Conservation (phyloP, 2,113 vertebrate genomes). For the Megaptera novaeangliae region DNA sequence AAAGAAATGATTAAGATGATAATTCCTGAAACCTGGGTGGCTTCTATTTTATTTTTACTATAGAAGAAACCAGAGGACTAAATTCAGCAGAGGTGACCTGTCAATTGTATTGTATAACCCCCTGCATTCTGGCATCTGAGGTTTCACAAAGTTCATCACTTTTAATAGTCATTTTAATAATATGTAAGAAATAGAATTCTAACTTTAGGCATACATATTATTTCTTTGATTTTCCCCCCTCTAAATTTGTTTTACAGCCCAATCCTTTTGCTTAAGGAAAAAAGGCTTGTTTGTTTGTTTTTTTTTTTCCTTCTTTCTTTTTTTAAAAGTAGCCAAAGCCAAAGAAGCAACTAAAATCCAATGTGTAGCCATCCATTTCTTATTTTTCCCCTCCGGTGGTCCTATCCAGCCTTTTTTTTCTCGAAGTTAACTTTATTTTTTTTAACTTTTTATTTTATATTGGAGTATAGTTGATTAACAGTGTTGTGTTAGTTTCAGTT, state of each 20-base stretch:
- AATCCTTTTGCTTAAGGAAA: conserved; percentile 2
- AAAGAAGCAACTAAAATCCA: not conserved
- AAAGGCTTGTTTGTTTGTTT: not conserved
- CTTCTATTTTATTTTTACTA: conserved; percentile 23
- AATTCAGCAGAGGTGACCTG: not conserved
- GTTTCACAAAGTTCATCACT: not conserved
- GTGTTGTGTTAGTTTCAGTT: too few species aligned
- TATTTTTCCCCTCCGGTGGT: too few species aligned
- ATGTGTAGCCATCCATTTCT: not conserved
- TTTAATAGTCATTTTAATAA: not conserved
- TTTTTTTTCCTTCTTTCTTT: not conserved
- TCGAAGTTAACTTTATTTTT: too few species aligned
- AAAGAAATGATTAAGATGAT: conserved; percentile 14
- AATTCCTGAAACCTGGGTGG: not conserved
- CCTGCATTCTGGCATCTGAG: not conserved
- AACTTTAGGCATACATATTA: not conserved
- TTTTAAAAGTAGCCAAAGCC: not conserved
- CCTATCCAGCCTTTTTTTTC: too few species aligned
- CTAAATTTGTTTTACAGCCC: not conserved
- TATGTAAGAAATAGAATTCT: not conserved
- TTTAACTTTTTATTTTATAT: too few species aligned
- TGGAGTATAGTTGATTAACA: too few species aligned
- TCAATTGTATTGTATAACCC: not conserved
- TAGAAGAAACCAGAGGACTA: conserved; percentile 1
- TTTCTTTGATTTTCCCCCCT: not conserved